These are phyloP conservation scores for Drosophila mercatorum DNA, from an alignment of 2,888 invertebrate species.

Conservation along the genomic window DNA sequence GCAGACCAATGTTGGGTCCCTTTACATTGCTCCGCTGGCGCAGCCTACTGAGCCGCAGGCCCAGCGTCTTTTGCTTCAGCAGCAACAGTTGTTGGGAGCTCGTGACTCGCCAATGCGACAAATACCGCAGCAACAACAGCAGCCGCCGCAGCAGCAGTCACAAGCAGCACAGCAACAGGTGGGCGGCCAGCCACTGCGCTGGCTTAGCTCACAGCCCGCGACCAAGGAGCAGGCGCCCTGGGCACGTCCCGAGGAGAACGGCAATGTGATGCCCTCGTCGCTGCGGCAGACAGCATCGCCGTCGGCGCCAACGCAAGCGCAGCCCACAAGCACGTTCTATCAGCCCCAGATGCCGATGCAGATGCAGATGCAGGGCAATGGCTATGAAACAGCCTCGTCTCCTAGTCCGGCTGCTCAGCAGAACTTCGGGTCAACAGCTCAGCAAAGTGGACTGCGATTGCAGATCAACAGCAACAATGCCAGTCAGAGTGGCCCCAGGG, in stretches of 20 bases:
- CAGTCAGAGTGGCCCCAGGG: constrained; percentile 77
- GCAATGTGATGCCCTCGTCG: constrained; percentile 80
- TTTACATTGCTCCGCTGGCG: constrained; percentile 87
- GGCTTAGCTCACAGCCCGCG: constrained; percentile 78
- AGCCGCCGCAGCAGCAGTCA: constrained; percentile 62
- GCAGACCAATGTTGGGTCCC: constrained; percentile 85
- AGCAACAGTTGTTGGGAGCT: constrained; percentile 62
- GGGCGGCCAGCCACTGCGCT: constrained; percentile 78
- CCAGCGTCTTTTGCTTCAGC: constrained; percentile 81
- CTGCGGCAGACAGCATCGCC: constrained; percentile 85
- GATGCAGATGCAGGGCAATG: constrained; percentile 61
- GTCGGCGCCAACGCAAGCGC: constrained; percentile 69
- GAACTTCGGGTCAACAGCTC: constrained; percentile 76
- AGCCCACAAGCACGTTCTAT: constrained; percentile 41
- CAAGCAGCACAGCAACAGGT: constrained; percentile 65
- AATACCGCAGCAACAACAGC: constrained; percentile 83
- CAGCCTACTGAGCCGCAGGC: constrained; percentile 80
- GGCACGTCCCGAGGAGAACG: constrained; percentile 82
- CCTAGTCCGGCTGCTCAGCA: constrained; percentile 44
- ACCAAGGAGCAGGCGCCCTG: constrained; percentile 82
- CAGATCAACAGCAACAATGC: constrained; percentile 75
- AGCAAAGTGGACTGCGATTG: constrained; percentile 74
- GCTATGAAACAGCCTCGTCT: constrained; percentile 47
- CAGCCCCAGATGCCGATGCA: constrained; percentile 42
- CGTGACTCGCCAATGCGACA: constrained; percentile 86